Base-by-base conservation (phyloP, 2,113 vertebrate species). In the Oryzias celebensis region DNA sequence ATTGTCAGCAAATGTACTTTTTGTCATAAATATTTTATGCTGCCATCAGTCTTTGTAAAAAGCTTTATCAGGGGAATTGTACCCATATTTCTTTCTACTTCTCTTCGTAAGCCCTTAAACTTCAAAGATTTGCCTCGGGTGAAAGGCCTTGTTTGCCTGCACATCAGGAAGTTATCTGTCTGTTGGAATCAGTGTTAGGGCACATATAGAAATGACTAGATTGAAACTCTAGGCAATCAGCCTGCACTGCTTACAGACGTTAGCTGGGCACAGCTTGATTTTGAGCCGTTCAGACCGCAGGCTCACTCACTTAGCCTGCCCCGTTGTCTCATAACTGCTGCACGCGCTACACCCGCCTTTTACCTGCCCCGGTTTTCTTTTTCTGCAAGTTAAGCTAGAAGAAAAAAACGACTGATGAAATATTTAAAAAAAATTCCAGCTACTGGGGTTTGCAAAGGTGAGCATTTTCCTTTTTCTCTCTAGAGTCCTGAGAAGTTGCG, bases 301-400 rank as follows among this genome's bases (percentile, higher is more conserved):
- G 77, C 66, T 54, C 55, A 67, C 73, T 75, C 65, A 65, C 58
- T 79, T 75, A 68, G 7, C 67, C 73, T 72, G 64, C 76, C 67
- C 77, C 77, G 81, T 68, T 83, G 62, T 70, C 75, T 85, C 69
- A 60, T 81, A 82, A 78, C 74, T 64, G 69, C 78, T 72, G 75
- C 69, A 78, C 65, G 72, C 57, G 65, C 72, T 78, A 76, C 67
- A 63, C 62, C 68, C 65, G 63, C 63, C 69, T 81, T 77, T 47
- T 64, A 31, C 65, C 7, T 52, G 44, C 64, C 58, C 68, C 8
- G 36, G 66, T 68, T 87, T 81, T 66, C 48, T 24, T 52, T 88
- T 90, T 86, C 74, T 89, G 83, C 81, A 85, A 84, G 71, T 89
- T 86, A 77, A 85, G 84, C 84, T 74, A 65, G 63, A 85, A 83